A percentile compares a stretch with the other conserved stretches of the same genome.
These are phyloP conservation scores for Drosophila sp. DNA, from an alignment of 1,140 invertebrate genomes.

Conservation along the genomic window DNA sequence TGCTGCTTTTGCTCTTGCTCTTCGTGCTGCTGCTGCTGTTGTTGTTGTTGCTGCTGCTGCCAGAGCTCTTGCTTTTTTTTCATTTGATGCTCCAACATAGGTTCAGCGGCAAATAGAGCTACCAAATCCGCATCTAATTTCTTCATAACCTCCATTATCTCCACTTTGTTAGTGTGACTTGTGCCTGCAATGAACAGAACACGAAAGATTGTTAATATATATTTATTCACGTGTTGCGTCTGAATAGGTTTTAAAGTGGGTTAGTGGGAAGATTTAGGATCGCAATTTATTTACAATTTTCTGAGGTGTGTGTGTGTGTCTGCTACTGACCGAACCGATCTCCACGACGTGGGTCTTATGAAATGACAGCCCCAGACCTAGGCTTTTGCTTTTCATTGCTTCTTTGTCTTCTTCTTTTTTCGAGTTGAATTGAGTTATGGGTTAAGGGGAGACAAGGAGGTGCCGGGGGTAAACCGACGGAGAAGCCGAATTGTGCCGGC, in stretches of 20 bases:
- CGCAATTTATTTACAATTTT: constrained; percentile 50
- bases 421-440: background rate
- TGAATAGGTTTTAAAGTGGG: background rate
- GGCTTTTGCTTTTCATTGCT: constrained; percentile 8
- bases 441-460: background rate
- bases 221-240: constrained; percentile 19
- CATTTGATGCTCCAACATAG: constrained; percentile 35
- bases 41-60: constrained; percentile 40
- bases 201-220: constrained; percentile 10
- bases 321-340: constrained; percentile 48
- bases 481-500: constrained; percentile 28
- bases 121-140: constrained; percentile 77
- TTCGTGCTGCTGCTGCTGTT: constrained; percentile 41
- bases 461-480: constrained; percentile 31
- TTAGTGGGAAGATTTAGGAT: background rate
- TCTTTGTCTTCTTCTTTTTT: background rate
- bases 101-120: constrained; percentile 67
- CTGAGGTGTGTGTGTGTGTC: background rate
- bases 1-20: constrained; percentile 36
- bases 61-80: constrained; percentile 42
- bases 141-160: constrained; percentile 81
- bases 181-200: constrained; percentile 49
- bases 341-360: constrained; percentile 59
- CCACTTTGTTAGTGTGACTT: constrained; percentile 47
- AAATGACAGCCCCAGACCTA: constrained; percentile 36